Evolutionary conservation across 2,113 vertebrate genomes (phyloP).

Genomic region (Apteryx owenii): DNA sequence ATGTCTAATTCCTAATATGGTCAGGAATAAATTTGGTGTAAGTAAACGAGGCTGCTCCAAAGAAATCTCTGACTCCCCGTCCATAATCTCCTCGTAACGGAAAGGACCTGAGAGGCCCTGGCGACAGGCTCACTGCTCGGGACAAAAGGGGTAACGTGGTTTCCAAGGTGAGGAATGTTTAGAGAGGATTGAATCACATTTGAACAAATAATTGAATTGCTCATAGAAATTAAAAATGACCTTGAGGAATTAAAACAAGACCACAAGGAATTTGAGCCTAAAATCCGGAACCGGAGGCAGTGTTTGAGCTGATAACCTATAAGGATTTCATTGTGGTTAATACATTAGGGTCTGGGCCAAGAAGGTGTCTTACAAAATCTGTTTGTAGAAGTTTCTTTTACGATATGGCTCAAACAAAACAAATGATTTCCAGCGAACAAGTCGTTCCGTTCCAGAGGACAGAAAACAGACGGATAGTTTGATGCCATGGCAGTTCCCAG

Average conservation of each 20-base stretch:
- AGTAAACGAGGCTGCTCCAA: not conserved
- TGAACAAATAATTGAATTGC: not conserved
- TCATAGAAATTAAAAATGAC: not conserved
- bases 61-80: not conserved
- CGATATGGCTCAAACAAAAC: not conserved
- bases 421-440: not conserved
- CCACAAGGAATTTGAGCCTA: not conserved
- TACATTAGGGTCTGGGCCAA: not conserved
- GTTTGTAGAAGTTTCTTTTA: constrained; percentile 13
- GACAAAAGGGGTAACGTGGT: not conserved
- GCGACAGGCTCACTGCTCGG: rapidly evolving
- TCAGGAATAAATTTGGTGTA: not conserved
- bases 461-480: not conserved
- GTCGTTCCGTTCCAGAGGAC: not conserved
- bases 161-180: not conserved
- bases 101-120: not conserved
- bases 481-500: not conserved
- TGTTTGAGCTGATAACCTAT: not conserved
- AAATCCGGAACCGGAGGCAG: not conserved
- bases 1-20: not conserved
- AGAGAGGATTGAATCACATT: not conserved
- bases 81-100: not conserved
- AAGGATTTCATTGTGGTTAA: not conserved
- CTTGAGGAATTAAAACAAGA: constrained; percentile 33
- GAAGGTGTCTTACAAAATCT: not conserved